Evolutionary conservation across 2,113 vertebrate genomes (phyloP), one percentile per base, ranked within the genome.

Genomic region (Scartelaos histophorus): DNA sequence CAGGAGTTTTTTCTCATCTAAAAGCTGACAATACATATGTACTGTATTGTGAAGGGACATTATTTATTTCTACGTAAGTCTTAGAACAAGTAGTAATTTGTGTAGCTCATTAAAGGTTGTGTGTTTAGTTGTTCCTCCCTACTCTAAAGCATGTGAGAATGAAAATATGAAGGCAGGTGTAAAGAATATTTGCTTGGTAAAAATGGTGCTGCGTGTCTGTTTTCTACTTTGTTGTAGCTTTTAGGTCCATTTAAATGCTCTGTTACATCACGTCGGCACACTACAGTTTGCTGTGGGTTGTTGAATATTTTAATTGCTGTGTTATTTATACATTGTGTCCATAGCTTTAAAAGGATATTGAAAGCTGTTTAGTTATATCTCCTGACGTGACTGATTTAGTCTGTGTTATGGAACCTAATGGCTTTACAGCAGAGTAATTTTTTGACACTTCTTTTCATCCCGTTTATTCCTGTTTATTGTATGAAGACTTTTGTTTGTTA

Each of bases 391-490:
- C 49, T 5, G 88, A 70, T 85, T 81, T 84, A 76, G 75, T 19
- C 83, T 76, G 56, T 24, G 73, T 69, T 24, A 83, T 76, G 74
- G 86, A 82, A 90, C 87, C 84, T 60, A 51, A 67, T 78, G 71
- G 78, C 51, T 70, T 43, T 3, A 45, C 83, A 80, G 60, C 61
- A 82, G 65, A 69, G 73, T 45, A 45, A 76, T 51, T 88, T 89
- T 86, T 83, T 85, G 29, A 29, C 29, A 65, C 79, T 90, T 83
- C 83, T 71, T 90, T 84, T 84, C 87, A 83, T 87, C 84, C 80
- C 56, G 68, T 82, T 15, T 45, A 22, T 47, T 45, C 7, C 62
- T 9, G 34, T 47, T 29, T 2, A 29, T 29, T 29, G 54, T 22
- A n/a, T 21, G 6, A 54, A 54, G 19, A n/a, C 6, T 51, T 51